Evolutionary conservation across 1,140 invertebrate species (phyloP), one percentile per base, ranked within the genome.

Genomic region (Mercenaria mercenaria): DNA sequence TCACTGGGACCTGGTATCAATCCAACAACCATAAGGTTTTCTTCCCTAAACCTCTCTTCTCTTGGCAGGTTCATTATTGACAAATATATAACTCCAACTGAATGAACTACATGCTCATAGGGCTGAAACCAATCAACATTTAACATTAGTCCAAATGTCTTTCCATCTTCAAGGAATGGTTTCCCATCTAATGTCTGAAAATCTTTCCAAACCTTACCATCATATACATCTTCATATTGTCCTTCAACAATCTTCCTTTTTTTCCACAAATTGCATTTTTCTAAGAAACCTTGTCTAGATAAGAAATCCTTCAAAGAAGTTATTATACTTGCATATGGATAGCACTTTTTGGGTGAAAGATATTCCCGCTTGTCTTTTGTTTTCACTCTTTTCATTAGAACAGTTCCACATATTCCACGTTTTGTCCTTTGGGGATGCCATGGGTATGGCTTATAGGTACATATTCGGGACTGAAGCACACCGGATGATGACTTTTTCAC

Each of bases 51-150:
- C 18, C 43, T 10, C 8, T 47, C 43, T 47, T 47, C 43, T 18
- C 43, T 47, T 8, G 43, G 43, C 18, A 47, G 43, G 18, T 47
- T 47, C 43, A 47, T 8, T 18, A 85, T 34, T 15, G 37, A 39
- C 41, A 88, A 39, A 72, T 91, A 91, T 47, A 91, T 82, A 32
- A 79, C 85, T 34, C 90, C 90, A 13, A 88, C 37, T 23, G 79
- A 84, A 76, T 88, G 77, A 32, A 61, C 32, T 15, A 69, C 88
- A 43, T 82, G 79, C 41, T 80, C 64, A 59, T 59, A 91, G 26
- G 85, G 85, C 50, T 91, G 85, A 82, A 91, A 88, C 85, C 85
- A 91, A 34, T 88, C 90, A 56, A 81, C 76, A 91, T 91, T 91
- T 37, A 91, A 76, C 86, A 88, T 91, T 18, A 81, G 37, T 37